Evolutionary conservation across 2,888 invertebrate species (phyloP).

Genomic region (Fabriciana adippe): DNA sequence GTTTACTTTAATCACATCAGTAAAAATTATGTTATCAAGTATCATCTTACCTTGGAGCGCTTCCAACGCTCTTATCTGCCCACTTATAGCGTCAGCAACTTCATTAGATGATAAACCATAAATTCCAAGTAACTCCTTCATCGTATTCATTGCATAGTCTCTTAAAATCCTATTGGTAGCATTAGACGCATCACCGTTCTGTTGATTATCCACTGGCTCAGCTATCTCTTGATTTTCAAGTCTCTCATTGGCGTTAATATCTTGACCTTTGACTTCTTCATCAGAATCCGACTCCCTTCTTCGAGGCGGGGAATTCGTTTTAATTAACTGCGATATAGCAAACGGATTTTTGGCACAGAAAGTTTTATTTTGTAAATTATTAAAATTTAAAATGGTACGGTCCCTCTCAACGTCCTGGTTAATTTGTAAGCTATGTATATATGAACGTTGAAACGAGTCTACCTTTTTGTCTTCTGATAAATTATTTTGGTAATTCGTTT

Average conservation of each 20-base stretch:
- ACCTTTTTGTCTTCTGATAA: slow-evolving; percentile 71
- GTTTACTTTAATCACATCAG: slow-evolving; percentile 5
- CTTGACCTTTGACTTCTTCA: slow-evolving; percentile 75
- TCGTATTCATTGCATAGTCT: slow-evolving; percentile 90
- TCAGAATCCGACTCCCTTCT: slow-evolving; percentile 79
- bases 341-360: slow-evolving; percentile 83
- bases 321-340: slow-evolving; percentile 80
- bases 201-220: slow-evolving; percentile 63
- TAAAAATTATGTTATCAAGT: slow-evolving; percentile 17
- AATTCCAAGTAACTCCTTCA: slow-evolving; percentile 89
- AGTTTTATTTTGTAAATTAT: slow-evolving; percentile 76
- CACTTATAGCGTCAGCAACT: slow-evolving; percentile 86
- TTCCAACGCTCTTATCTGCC: slow-evolving; percentile 85
- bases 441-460: slow-evolving; percentile 76
- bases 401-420: slow-evolving; percentile 64
- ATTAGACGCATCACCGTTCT: slow-evolving; percentile 71
- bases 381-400: slow-evolving; percentile 74
- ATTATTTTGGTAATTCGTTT: slow-evolving; percentile 74
- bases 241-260: slow-evolving; percentile 76
- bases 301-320: slow-evolving; percentile 78
- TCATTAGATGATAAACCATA: slow-evolving; percentile 88
- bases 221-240: slow-evolving; percentile 64
- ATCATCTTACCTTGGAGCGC: slow-evolving; percentile 84
- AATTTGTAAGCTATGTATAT: slow-evolving; percentile 77
- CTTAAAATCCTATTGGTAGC: slow-evolving; percentile 85